Base-by-base conservation (phyloP, 2,888 invertebrate genomes). In the Eupithecia insigniata region DNA sequence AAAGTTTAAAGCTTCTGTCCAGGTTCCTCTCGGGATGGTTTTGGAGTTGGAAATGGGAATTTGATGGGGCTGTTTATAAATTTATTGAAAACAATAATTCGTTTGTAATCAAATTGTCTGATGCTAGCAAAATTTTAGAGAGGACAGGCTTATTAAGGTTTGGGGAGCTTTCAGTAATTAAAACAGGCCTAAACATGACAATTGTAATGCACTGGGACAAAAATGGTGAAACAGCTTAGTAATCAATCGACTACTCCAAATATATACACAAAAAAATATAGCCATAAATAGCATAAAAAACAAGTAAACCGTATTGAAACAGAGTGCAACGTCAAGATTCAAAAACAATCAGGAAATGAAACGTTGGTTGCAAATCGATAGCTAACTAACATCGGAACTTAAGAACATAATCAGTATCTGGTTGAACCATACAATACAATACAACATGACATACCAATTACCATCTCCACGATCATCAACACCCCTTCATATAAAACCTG, bases 401-500 rank as follows among this genome's bases (percentile, higher is more conserved):
- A 26, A 26, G 12, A 12, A 26, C 55, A 55, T 26, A 22, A 55
- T 55, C 55, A 55, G 26, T 14, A 26, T 55, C 22, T 22, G 22
- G 12, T 43, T 1, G 22, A 26, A 55, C 26, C 26, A 55, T n/a
- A 32, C 10, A 64, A 26, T 34, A 34, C 30, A 61, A 61, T 32
- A 46, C 32, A 46, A 18, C 65, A 26, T 51, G 39, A 51, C 10
- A n/a, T n/a, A n/a, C n/a, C n/a, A n/a, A n/a, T n/a, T n/a, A n/a
- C n/a, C n/a, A 36, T 69, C 28, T 26, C 60, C n/a, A 1, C 66
- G 28, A 71, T 71, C 71, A 71, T 74, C 70, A 71, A 66, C 55
- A 58, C 43, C 43, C 69, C 32, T 32, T 69, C 71, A 64, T 43
- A 28, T 6, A 61, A 68, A 65, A 39, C 39, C 55, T 68, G 58